Base-by-base conservation (phyloP, 2,797 vertebrate species). In the Gallinago stenura region DNA sequence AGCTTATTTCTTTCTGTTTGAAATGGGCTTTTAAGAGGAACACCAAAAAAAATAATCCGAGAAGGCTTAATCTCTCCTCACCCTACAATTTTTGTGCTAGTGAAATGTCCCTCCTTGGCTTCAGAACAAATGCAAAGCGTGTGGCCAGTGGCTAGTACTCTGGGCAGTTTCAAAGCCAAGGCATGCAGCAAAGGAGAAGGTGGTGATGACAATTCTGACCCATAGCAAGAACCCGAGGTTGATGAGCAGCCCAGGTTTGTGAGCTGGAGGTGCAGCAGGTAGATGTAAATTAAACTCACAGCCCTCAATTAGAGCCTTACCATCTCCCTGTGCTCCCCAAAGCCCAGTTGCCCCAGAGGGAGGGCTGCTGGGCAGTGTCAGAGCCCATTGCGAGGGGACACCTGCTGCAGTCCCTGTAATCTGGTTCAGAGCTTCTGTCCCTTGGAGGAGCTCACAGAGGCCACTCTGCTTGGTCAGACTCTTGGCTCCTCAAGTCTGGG, bases 381-480 rank as follows among this genome's bases (percentile, higher is more conserved):
- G 77, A 66, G n/a, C 57, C 61, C 35, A 1, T 30, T 10, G 77
- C 0, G 2, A 41, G 68, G 48, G 66, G 70, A 15, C 0, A 6
- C 12, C 5, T 12, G 48, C 56, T 39, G 48, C 39, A 37, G 30
- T 1, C 45, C 3, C 0, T 0, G n/a, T 4, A n/a, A 48, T 53
- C 41, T 3, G 39, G 76, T 91, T 53, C 28, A 30, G 45, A 71
- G 57, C 41, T 83, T 46, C 28, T 2, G 8, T 46, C 43, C 26
- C 51, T 54, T 26, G 3, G 58, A 72, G 56, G 51, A 77, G 33
- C 50, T 19, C 53, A 6, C 45, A 14, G 66, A 26, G 19, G 46
- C 53, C 0, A 0, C 20, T 14, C 13, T 8, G 33, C 72, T 62
- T 12, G 0, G 2, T 50, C 60, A 6, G 48, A 3, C 11, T 2